A percentile compares a stretch with the other conserved stretches of the same genome.
Conservation (phyloP, 2,888 invertebrate genomes). For the Caenorhabditis sp. region DNA sequence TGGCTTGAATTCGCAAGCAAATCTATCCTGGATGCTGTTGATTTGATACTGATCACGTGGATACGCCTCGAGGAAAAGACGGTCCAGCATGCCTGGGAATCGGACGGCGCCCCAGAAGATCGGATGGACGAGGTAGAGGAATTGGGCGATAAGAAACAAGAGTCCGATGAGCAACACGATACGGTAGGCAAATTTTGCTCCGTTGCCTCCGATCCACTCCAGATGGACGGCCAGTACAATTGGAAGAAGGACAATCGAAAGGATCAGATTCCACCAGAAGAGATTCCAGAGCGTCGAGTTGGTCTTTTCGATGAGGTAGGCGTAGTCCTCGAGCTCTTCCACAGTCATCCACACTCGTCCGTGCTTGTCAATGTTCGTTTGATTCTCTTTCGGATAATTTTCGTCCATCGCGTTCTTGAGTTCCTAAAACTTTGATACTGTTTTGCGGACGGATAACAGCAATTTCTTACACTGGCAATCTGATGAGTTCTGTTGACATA, state of each 20-base stretch:
- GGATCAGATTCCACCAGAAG: conserved; percentile 67
- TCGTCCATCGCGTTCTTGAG: conserved; percentile 68
- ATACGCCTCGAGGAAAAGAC: conserved; percentile 71
- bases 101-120: conserved; percentile 70
- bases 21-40: conserved; percentile 64
- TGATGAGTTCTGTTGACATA: conserved; percentile 72
- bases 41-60: conserved; percentile 71
- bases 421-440: conserved; percentile 41
- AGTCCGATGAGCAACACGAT: conserved; percentile 66
- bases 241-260: conserved; percentile 61
- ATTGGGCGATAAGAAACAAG: conserved; percentile 71
- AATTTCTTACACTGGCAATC: conserved; percentile 58
- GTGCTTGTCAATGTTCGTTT: conserved; percentile 53
- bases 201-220: conserved; percentile 66
- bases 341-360: conserved; percentile 67
- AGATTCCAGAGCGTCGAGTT: conserved; percentile 68
- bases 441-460: not conserved
- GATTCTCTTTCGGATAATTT: conserved; percentile 65
- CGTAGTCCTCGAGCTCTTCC: conserved; percentile 66
- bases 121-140: conserved; percentile 73
- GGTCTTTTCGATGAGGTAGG: conserved; percentile 62
- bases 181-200: conserved; percentile 69
- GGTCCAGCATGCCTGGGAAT: conserved; percentile 74
- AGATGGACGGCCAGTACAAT: conserved; percentile 63
- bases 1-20: conserved; percentile 70